These are phyloP conservation scores for Crax fasciolata DNA, from an alignment of 2,797 vertebrate genomes.

Conservation along the genomic window DNA sequence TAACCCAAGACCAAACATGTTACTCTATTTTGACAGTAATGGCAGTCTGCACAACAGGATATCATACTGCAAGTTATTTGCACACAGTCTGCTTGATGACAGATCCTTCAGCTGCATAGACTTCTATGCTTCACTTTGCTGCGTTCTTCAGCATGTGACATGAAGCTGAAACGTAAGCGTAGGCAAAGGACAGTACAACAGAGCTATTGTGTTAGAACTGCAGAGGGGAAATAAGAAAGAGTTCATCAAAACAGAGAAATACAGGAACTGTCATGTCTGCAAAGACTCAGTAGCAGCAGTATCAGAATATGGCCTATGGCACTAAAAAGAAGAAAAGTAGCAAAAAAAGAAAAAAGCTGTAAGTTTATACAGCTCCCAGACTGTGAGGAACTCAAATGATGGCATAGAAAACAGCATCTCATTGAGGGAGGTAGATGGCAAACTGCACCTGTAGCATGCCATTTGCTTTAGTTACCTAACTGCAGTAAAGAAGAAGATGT, in stretches of 20 bases:
- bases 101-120: neutral
- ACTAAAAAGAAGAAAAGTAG: neutral
- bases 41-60: neutral
- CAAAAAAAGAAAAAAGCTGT: neutral
- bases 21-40: neutral
- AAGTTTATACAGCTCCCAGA: neutral
- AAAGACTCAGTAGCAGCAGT: neutral
- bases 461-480: neutral
- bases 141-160: neutral
- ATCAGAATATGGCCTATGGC: neutral
- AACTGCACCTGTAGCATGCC: neutral
- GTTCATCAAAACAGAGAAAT: neutral
- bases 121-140: neutral
- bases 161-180: neutral
- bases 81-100: neutral
- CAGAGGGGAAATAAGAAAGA: neutral
- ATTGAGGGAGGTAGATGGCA: neutral
- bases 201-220: neutral
- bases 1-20: neutral
- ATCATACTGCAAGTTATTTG: neutral
- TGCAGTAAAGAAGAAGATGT: neutral
- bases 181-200: neutral
- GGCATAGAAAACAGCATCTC: neutral
- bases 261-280: neutral
- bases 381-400: neutral